These are phyloP conservation scores for Goniozus legneri DNA, from an alignment of 1,140 invertebrate genomes.

Conservation along the genomic window DNA sequence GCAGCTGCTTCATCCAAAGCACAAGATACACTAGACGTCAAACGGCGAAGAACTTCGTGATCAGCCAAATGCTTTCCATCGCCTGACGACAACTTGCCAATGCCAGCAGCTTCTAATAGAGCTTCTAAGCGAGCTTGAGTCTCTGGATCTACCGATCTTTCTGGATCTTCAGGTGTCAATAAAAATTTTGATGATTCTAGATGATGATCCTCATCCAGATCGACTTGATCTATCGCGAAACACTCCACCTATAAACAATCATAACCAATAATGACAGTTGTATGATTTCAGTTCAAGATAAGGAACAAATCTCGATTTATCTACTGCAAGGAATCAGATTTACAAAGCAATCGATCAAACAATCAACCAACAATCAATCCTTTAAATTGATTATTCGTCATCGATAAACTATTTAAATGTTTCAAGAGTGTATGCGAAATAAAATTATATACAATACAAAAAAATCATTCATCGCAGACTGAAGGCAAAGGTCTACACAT, in stretches of 20 bases:
- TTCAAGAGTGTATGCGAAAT: too few relatives aligned
- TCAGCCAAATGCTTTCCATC: slow-evolving; percentile 77
- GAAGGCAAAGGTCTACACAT: too few relatives aligned
- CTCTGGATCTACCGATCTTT: slow-evolving; percentile 81
- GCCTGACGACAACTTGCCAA: slow-evolving; percentile 66
- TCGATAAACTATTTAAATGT: too few relatives aligned
- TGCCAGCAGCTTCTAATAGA: slow-evolving; percentile 83
- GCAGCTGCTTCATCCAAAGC: slow-evolving; percentile 94
- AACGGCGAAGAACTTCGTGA: slow-evolving; percentile 75
- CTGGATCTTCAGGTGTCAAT: slow-evolving; percentile 69
- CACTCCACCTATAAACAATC: slow-evolving; percentile 70
- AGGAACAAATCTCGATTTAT: too few relatives aligned
- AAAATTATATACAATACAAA: too few relatives aligned
- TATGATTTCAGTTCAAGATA: too few relatives aligned
- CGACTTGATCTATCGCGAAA: slow-evolving; percentile 64
- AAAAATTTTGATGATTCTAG: slow-evolving; percentile 77
- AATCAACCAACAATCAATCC: too few relatives aligned
- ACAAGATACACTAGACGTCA: slow-evolving; percentile 87
- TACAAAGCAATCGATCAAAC: too few relatives aligned
- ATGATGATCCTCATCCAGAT: slow-evolving; percentile 66
- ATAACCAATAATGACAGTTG: too few relatives aligned
- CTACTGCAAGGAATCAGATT: too few relatives aligned
- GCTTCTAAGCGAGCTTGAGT: slow-evolving; percentile 86
- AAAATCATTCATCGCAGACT: too few relatives aligned
- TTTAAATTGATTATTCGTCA: too few relatives aligned